Conservation (phyloP, 2,888 invertebrate species). For the Chrysomela aeneicollis region DNA sequence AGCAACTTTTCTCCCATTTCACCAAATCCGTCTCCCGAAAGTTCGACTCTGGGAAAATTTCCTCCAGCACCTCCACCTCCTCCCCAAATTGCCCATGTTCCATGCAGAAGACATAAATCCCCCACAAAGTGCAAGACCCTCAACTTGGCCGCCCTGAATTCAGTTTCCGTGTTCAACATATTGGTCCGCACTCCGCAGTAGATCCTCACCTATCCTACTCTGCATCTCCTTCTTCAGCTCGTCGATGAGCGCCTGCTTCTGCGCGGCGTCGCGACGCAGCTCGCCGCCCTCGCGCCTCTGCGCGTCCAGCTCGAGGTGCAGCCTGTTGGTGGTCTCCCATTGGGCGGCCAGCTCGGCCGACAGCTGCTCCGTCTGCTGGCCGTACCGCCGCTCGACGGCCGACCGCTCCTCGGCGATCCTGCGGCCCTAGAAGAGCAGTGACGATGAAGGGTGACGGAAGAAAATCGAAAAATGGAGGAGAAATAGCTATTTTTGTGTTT, state of each 20-base stretch:
- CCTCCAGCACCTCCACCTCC: no score
- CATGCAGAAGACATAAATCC: no score
- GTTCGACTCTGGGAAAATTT: no score
- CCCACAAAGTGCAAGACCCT: no score
- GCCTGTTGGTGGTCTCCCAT: slow-evolving; percentile 80
- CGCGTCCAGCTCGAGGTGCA: slow-evolving; percentile 80
- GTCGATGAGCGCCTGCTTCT: slow-evolving; percentile 78
- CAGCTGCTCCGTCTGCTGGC: slow-evolving; percentile 77
- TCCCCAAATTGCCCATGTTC: no score
- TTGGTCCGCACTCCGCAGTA: no score
- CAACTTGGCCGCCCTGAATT: no score
- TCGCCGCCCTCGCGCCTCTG: slow-evolving; percentile 80
- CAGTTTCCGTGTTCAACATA: no score
- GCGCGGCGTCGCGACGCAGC: slow-evolving; percentile 77
- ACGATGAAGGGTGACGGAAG: not conserved
- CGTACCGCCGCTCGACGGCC: slow-evolving; percentile 76
- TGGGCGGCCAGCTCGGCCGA: slow-evolving; percentile 81
- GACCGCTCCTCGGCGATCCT: slow-evolving; percentile 76
- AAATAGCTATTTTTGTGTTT: no score
- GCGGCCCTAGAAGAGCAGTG: slow-evolving; percentile 56
- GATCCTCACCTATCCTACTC: slow-evolving; percentile 71
- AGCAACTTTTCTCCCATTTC: no score
- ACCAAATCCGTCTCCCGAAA: no score
- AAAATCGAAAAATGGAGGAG: no score
- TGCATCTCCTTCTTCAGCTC: slow-evolving; percentile 83